Evolutionary conservation across 2,888 invertebrate genomes (phyloP).

Genomic region (Diploptera punctata): DNA sequence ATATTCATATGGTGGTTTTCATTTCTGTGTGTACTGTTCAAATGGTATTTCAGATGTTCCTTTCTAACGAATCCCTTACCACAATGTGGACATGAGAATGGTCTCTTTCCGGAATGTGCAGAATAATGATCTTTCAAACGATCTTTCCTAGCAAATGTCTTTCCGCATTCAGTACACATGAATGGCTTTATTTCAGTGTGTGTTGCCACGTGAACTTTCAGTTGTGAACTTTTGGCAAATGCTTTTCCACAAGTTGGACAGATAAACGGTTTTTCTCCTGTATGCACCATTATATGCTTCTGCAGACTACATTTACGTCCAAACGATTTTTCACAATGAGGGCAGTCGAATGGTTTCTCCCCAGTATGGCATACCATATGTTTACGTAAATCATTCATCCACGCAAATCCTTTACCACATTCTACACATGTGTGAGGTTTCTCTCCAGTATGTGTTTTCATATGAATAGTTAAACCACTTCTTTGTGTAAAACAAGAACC

Average conservation of each 20-base stretch:
- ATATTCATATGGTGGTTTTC: too few relatives aligned
- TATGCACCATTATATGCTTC: slow-evolving; percentile 11
- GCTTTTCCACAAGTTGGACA: slow-evolving; percentile 20
- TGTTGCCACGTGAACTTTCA: slow-evolving; percentile 17
- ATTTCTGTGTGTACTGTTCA: not conserved
- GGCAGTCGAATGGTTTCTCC: slow-evolving; percentile 10
- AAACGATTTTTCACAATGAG: slow-evolving; percentile 11
- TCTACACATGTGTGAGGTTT: slow-evolving; percentile 51
- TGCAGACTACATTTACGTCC: slow-evolving; percentile 2
- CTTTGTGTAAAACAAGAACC: slow-evolving; percentile 37
- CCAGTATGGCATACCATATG: slow-evolving; percentile 21
- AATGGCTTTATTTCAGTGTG: slow-evolving; percentile 11
- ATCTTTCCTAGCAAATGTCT: slow-evolving; percentile 19
- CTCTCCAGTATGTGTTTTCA: slow-evolving; percentile 50
- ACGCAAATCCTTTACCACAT: slow-evolving; percentile 47
- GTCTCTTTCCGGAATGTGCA: slow-evolving; percentile 9
- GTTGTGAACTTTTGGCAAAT: slow-evolving; percentile 12
- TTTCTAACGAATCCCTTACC: slow-evolving; percentile 17
- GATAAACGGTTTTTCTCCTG: not conserved
- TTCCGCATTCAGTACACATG: slow-evolving; percentile 14
- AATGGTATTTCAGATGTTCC: slow-evolving; percentile 25
- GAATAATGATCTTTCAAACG: slow-evolving; percentile 14
- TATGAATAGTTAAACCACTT: slow-evolving; percentile 47
- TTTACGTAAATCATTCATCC: not conserved
- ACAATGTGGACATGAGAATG: slow-evolving; percentile 15